These are phyloP conservation scores for Plebejus anna DNA, from an alignment of 2,888 invertebrate genomes.

Conservation along the genomic window DNA sequence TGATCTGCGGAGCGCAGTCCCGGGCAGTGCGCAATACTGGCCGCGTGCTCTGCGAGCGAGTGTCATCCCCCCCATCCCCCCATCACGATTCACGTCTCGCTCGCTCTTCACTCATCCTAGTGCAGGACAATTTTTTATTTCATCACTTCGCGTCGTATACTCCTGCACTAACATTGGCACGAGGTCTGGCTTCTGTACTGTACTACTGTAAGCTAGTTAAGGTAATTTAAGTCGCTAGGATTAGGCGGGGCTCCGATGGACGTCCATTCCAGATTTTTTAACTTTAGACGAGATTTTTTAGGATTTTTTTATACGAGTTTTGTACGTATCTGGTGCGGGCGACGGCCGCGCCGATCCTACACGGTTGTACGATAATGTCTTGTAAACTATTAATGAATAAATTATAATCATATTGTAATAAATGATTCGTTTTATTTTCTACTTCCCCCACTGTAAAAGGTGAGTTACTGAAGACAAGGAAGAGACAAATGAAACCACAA, in stretches of 20 bases:
- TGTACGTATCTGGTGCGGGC: slow-evolving; percentile 48
- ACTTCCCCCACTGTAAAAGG: neutral
- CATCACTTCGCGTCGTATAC: slow-evolving; percentile 21
- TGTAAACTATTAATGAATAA: slow-evolving; percentile 80
- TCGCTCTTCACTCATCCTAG: slow-evolving; percentile 8
- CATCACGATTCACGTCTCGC: neutral
- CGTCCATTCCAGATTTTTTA: slow-evolving; percentile 63
- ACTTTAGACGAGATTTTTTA: slow-evolving; percentile 44
- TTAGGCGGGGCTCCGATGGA: slow-evolving; percentile 48
- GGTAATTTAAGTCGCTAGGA: slow-evolving; percentile 60
- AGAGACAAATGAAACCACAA: slow-evolving; percentile 28
- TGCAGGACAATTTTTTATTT: slow-evolving; percentile 19
- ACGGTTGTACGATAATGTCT: slow-evolving; percentile 76
- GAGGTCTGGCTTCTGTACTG: slow-evolving; percentile 56
- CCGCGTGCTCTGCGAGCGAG: slow-evolving; percentile 39
- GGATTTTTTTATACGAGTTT: slow-evolving; percentile 38
- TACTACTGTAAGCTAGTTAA: slow-evolving; percentile 59
- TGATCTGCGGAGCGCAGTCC: slow-evolving; percentile 52
- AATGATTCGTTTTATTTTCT: slow-evolving; percentile 53
- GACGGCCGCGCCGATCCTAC: slow-evolving; percentile 51
- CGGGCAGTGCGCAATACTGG: slow-evolving; percentile 70
- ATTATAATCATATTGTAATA: slow-evolving; percentile 76
- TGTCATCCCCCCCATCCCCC: neutral
- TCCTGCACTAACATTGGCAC: slow-evolving; percentile 31
- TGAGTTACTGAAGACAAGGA: neutral